Evolutionary conservation across 2,113 vertebrate species (phyloP).

Genomic region (Leucosticte australis): DNA sequence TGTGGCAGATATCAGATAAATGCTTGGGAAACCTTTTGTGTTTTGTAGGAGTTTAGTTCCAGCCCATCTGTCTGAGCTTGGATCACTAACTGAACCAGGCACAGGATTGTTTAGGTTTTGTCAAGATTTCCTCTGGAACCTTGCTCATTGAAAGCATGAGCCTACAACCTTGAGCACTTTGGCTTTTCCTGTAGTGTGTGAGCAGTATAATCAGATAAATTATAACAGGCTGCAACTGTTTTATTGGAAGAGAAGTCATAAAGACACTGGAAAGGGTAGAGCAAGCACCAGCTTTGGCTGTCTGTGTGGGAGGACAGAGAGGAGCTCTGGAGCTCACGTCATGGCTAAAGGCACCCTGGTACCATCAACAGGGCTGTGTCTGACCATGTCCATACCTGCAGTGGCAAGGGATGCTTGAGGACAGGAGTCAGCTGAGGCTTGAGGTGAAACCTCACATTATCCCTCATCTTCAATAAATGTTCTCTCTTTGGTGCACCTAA

Average conservation of each 20-base stretch:
- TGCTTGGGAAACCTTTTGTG: neutral
- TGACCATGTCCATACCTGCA: neutral
- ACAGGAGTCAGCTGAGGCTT: neutral
- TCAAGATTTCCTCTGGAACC: neutral
- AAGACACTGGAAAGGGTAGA: neutral
- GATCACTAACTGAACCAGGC: neutral
- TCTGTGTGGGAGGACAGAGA: neutral
- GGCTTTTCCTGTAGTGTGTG: neutral
- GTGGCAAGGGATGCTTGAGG: neutral
- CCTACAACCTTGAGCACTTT: neutral
- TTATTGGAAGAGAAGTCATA: neutral
- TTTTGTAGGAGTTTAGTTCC: neutral
- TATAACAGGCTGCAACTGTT: neutral
- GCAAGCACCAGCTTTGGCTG: neutral
- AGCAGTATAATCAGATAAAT: neutral
- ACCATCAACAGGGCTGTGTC: neutral
- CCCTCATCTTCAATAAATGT: neutral
- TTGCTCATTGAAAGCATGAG: neutral
- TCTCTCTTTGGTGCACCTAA: neutral
- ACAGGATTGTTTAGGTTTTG: neutral
- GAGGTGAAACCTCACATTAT: neutral
- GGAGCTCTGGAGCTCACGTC: neutral
- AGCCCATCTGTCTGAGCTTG: neutral
- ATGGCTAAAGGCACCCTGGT: neutral
- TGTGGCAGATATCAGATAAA: neutral